Base-by-base conservation (phyloP, 2,888 invertebrate species). In the Trimorus sp. region DNA sequence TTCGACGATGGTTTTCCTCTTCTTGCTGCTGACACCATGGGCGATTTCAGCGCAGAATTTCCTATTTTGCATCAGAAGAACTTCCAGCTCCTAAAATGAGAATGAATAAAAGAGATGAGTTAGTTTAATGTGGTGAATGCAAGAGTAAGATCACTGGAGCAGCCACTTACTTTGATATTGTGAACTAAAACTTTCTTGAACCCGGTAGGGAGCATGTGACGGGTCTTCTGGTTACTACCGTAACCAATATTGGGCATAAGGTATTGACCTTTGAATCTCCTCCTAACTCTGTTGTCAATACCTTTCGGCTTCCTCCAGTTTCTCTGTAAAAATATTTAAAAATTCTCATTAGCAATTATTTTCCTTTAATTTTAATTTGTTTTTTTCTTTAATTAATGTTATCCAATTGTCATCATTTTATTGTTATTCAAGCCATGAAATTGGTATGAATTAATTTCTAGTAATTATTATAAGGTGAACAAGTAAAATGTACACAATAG, bases 251-350 rank as follows among this genome's bases (percentile, higher is more conserved):
- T 98, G 85, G 99, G 99, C 99, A 99, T 99, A 94, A 97, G 93
- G 92, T 96, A 98, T 92, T 99, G 99, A 40, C 99, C 99, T 96
- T 99, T 99, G 94, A 99, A 99, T 88, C 99, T 95, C 92, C 99
- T 96, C 88, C 99, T 96, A 62, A 99, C 99, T 93, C 99, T 95
- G 95, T 99, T 99, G 94, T 99, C 99, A 93, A 99, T 99, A 98
- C 99, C 99, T 94, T 99, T 99, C 16, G 99, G 99, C 94, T 99
- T 99, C 92, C 99, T 96, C 99, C 99, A 99, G 95, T 97, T 98
- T 87, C 96, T 94, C 97, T 97, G 36, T 14, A 58, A 65, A 45
- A 60, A 68, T 11, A 56, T 36, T 56, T 12, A 68, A 9, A 40
- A 53, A 36, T 56, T 36, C 15, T 53, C 8, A 42, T 14, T 56